phyloP scores from a whole-genome alignment of 2,797 vertebrate species.

The Coilia nasus region DNA sequence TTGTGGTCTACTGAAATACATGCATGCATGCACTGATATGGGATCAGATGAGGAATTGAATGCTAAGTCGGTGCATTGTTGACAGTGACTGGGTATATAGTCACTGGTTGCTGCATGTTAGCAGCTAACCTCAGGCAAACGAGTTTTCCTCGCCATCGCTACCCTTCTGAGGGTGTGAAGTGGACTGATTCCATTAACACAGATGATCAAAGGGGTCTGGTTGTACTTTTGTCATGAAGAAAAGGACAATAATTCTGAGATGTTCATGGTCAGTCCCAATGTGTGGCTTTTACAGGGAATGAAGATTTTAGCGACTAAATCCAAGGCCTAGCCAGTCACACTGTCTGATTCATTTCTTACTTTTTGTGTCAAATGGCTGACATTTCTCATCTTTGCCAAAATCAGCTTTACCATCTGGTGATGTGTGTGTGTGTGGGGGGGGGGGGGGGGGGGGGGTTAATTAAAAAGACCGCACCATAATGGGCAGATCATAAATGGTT shows the following conservation, averaged over 20 bases:
- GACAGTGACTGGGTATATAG: too few species aligned
- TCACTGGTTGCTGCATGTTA: neutral
- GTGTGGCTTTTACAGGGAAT: neutral
- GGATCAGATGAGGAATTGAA: too few species aligned
- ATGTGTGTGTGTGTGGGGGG: neutral
- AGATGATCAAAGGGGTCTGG: neutral
- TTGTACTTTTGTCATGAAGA: neutral
- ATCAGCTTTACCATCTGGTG: neutral
- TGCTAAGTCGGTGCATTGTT: too few species aligned
- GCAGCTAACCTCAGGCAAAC: neutral
- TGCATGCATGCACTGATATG: too few species aligned
- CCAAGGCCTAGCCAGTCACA: neutral
- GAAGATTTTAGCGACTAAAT: neutral
- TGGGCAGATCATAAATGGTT: constrained; percentile 57
- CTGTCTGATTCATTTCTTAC: neutral
- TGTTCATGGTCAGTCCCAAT: neutral
- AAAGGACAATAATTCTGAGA: neutral
- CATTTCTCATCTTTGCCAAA: neutral
- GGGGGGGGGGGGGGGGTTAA: too few species aligned
- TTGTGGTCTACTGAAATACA: too few species aligned
- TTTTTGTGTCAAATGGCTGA: neutral
- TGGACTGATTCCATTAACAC: neutral
- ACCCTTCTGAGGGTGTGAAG: neutral
- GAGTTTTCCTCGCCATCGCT: neutral
- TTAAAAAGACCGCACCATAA: neutral